A percentile compares a stretch with the other conserved stretches of the same genome.
phyloP scores from a whole-genome alignment of 2,888 invertebrate genomes.

The Phaonia tiefii region DNA sequence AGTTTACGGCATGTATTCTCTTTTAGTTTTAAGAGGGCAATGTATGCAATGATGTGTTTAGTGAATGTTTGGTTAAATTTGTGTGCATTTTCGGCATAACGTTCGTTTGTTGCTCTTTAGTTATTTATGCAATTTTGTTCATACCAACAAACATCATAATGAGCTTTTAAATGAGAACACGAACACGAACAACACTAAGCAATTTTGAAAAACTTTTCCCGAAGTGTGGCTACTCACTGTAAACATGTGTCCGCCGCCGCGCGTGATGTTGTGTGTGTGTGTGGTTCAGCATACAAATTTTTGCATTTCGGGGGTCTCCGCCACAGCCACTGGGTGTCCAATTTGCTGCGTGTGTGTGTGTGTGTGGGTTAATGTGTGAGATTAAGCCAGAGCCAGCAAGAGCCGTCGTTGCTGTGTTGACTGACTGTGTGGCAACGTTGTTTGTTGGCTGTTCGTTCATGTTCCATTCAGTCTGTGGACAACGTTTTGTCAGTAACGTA shows the following conservation, averaged over 20 bases:
- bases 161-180: slow-evolving; percentile 43
- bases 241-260: too few relatives aligned
- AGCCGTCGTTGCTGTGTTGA: slow-evolving; percentile 6
- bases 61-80: neutral
- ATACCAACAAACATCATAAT: slow-evolving; percentile 61
- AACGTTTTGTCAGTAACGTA: slow-evolving; percentile 78
- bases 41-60: slow-evolving; percentile 37
- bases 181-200: neutral
- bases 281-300: slow-evolving; percentile 57
- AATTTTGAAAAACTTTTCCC: slow-evolving; percentile 10
- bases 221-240: too few relatives aligned
- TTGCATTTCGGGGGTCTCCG: slow-evolving; percentile 66
- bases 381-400: slow-evolving; percentile 41
- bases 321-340: slow-evolving; percentile 19
- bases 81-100: too few relatives aligned
- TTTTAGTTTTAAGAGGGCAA: slow-evolving; percentile 13
- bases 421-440: slow-evolving; percentile 42
- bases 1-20: neutral
- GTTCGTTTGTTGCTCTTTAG: slow-evolving; percentile 1
- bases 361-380: slow-evolving; percentile 43
- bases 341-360: neutral
- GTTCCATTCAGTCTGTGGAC: slow-evolving; percentile 77
- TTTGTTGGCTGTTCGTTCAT: slow-evolving; percentile 61
- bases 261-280: slow-evolving; percentile 10
- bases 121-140: slow-evolving; percentile 36